Base-by-base conservation (phyloP, 2,113 vertebrate species). In the Tonatia bakeri region DNA sequence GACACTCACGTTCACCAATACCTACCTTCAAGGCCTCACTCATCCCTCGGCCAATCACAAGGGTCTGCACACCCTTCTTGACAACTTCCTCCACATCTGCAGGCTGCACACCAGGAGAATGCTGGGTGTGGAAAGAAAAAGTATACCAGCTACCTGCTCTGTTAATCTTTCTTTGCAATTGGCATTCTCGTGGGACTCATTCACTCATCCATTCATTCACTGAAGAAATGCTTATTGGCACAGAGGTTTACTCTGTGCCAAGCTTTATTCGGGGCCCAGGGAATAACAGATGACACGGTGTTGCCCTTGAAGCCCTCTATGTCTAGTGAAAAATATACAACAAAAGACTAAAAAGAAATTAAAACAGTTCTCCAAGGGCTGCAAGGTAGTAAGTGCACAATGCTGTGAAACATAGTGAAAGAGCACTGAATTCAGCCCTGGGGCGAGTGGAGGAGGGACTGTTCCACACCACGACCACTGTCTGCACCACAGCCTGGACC, bases 1-100 rank as follows among this genome's bases (percentile, higher is more conserved):
- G 65, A 82, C 36, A 79, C n/a, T 64, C 26, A 2, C 9, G 5
- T 59, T 59, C 84, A 70, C 28, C 56, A 38, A 38, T 89, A 80
- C 96, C n/a, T 96, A 99, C 99, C 99, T 99, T 99, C 96, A 99
- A 97, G 43, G 99, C 99, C 98, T 99, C 99, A 0, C 96, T 99
- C 99, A 99, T 99, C 67, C 99, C 99, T 95, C 99, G 98, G 75
- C 99, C 99, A 4, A 99, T 99, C 22, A 99, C 99, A 94, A 99
- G 56, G 0, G 98, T 98, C 85, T 99, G 96, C 2, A 99, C 98
- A 0, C 99, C 99, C 88, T 99, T 99, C 97, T 98, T 98, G 86
- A 99, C 96, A 31, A 99, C 98, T 98, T 99, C 99, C 91, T 99
- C 99, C 90, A 99, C 97, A 54, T 99, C 99, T 36, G 99, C 99